Evolutionary conservation across 2,113 vertebrate species (phyloP), one percentile per base, ranked within the genome.

Genomic region (Brachyhypopomus occidentalis): DNA sequence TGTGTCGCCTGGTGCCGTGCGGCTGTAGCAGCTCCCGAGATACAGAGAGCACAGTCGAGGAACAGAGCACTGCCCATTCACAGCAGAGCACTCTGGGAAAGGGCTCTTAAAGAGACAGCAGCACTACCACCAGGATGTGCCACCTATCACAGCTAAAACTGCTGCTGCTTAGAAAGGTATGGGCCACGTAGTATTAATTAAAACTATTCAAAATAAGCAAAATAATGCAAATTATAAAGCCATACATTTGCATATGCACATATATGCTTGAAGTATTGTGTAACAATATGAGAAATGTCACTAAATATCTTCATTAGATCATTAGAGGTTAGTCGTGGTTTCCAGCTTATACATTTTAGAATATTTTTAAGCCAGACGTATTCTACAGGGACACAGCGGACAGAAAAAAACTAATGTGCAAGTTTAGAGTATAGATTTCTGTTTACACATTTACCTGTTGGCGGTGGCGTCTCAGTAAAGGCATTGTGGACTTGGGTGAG

Each of bases 401-500:
- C 8, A 48, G 1, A 48, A 1, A 11, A 48, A 38, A 38, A 38
- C 36, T 2, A 41, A 41, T 8, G 5, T 8, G 45, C 45, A 52
- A 52, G 14, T 5, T 5, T 9, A 12, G 12, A 11, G 8, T 52
- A 11, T 52, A 52, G 3, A 36, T 67, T 67, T 20, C 23, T 67
- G 34, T 25, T 30, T 27, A 71, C 0, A 70, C 16, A 14, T 58
- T 86, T 89, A 92, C 92, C 92, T 89, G 91, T 87, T 67, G 82
- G 72, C 0, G 78, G 85, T 11, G 85, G 45, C 2, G 12, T 70
- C 77, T 81, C 90, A 30, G 72, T 89, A 82, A 97, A 96, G 75
- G 92, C 88, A 22, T 91, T 89, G 17, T 95, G 93, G 85, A 98
- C 93, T 86, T 97, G 95, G 77, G 96, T 96, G 88, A 98, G 95